Evolutionary conservation across 2,113 vertebrate species (phyloP), one percentile per base, ranked within the genome.

Genomic region (Phaethon lepturus): DNA sequence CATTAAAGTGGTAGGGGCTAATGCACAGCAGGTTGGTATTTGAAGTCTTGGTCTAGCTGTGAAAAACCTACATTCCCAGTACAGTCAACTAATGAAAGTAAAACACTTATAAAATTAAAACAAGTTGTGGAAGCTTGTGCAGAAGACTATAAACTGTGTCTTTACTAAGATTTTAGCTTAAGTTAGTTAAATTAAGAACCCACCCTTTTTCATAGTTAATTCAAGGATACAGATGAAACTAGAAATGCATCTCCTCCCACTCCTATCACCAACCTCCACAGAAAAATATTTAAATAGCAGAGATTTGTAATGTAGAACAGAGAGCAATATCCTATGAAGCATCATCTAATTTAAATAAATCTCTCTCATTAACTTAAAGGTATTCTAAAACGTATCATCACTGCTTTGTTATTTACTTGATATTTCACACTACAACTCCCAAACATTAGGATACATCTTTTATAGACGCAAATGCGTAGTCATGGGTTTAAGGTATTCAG

Each of bases 151-250:
- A 59, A 95, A 47, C 47, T 49, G 26, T 73, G 33, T 42, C 85
- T 94, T 56, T 45, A 78, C 44, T 68, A 64, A 80, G 80, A 72
- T 72, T 96, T 87, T 64, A 50, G 38, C 58, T 87, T 52, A 58
- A 92, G 31, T 42, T 55, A 90, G 68, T 88, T 94, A 94, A 95
- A 78, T 78, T 89, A 95, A 92, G 69, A 94, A 89, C 77, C 24
- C 60, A 71, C 35, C 64, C 66, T 78, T 95, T 92, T 77, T 55
- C 91, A 77, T 67, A 95, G 86, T 93, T 93, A 94, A 95, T 94
- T 97, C 73, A 89, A 97, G 89, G 91, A 88, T 89, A 96, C 67
- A 95, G 91, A 89, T 94, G 77, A 97, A 95, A 91, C 79, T 71
- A 89, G 95, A 92, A 97, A 95, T 62, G 69, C 80, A 95, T 79